These are phyloP conservation scores for Dolichopus griseipennis DNA, from an alignment of 2,888 invertebrate species.

Conservation along the genomic window DNA sequence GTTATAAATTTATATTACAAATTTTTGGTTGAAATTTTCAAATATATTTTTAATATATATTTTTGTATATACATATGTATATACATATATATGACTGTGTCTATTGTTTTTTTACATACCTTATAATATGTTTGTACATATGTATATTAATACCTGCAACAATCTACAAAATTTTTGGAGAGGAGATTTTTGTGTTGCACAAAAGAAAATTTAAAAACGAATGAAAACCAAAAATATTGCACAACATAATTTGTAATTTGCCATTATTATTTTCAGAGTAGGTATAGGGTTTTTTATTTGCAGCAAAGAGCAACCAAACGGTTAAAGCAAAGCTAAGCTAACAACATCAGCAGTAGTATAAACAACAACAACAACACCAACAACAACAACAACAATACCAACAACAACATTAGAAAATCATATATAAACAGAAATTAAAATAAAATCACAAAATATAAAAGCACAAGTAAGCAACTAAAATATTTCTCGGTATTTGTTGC, in stretches of 20 bases:
- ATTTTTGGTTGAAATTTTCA: too few species aligned
- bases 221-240: background rate
- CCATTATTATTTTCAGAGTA: background rate
- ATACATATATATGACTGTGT: too few species aligned
- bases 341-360: background rate
- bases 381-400: background rate
- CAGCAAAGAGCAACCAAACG: too few species aligned
- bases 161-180: background rate
- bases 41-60: too few species aligned
- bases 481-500: background rate
- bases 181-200: background rate
- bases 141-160: too few species aligned
- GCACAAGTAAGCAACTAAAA: background rate
- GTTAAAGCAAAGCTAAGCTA: too few species aligned
- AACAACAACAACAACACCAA: background rate
- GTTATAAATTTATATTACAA: too few species aligned
- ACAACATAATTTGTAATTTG: background rate
- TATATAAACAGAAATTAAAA: background rate
- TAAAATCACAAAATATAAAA: background rate
- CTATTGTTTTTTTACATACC: too few species aligned
- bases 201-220: background rate
- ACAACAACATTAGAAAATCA: background rate
- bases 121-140: too few species aligned
- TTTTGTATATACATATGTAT: too few species aligned
- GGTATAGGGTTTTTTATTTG: background rate